phyloP scores from a whole-genome alignment of 2,888 invertebrate species.

The Zygothrica quintamaculata region DNA sequence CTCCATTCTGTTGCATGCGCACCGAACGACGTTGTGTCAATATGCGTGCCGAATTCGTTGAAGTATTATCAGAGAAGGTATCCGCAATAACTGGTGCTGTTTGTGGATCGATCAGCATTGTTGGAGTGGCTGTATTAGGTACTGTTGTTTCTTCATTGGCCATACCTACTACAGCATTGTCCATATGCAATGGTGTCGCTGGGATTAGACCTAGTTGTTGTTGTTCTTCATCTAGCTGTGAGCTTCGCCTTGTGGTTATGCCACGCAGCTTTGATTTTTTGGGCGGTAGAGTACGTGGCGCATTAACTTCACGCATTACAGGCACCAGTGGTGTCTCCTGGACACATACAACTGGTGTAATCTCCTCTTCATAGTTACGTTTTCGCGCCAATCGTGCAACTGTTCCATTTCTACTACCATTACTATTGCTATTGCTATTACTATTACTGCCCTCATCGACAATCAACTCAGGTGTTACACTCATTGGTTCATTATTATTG shows the following conservation, averaged over 20 bases:
- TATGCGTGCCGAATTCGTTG: constrained; percentile 64
- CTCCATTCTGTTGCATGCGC: constrained; percentile 78
- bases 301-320: constrained; percentile 50
- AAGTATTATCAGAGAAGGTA: constrained; percentile 10
- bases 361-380: constrained; percentile 82
- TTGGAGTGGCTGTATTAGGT: constrained; percentile 27
- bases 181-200: constrained; percentile 55
- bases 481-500: constrained; percentile 48
- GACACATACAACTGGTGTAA: constrained; percentile 17
- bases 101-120: constrained; percentile 25
- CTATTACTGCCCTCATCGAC: constrained; percentile 48
- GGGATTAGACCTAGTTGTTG: constrained; percentile 21
- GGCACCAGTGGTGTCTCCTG: constrained; percentile 46
- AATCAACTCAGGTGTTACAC: constrained; percentile 29
- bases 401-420: constrained; percentile 50
- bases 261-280: constrained; percentile 80
- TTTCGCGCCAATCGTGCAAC: constrained; percentile 74
- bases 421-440: no score
- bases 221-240: constrained; percentile 68
- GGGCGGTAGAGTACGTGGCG: constrained; percentile 80
- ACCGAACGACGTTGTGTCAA: constrained; percentile 79
- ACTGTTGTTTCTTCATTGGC: constrained; percentile 68
- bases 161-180: constrained; percentile 73
- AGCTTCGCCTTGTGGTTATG: constrained; percentile 62
- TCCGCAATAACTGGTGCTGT: constrained; percentile 30